Evolutionary conservation across 2,797 vertebrate genomes (phyloP).

Genomic region (Scolopax bukidnonensis): DNA sequence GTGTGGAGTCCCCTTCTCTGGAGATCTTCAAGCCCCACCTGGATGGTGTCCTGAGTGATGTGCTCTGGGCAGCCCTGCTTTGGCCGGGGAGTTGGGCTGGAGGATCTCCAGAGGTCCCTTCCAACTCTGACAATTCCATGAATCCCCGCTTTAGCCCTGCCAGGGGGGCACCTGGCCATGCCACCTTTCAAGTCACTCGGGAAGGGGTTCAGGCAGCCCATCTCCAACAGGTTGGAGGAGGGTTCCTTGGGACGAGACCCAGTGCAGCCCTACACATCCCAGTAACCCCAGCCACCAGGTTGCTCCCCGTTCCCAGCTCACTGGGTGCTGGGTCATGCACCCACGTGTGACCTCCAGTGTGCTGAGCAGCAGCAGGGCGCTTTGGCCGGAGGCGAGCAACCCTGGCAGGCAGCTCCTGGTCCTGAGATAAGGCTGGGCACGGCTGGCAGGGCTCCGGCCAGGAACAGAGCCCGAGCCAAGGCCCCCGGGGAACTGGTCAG

Average conservation of each 20-base stretch:
- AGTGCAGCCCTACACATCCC: rapidly evolving
- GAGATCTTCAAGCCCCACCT: too few relatives aligned
- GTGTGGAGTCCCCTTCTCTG: too few relatives aligned
- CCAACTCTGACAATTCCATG: too few relatives aligned
- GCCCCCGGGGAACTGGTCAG: slow-evolving; percentile 19
- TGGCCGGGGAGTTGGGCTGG: too few relatives aligned
- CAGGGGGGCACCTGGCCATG: rapidly evolving
- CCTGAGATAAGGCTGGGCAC: not conserved
- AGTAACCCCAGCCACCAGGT: not conserved
- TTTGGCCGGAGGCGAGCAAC: not conserved
- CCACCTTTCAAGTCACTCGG: not conserved
- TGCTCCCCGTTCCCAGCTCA: not conserved
- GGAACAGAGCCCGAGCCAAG: not conserved
- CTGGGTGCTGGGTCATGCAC: not conserved
- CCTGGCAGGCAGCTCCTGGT: not conserved
- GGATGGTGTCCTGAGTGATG: too few relatives aligned
- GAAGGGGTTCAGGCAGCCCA: not conserved
- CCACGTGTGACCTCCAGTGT: rapidly evolving
- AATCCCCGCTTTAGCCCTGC: not conserved
- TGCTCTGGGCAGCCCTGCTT: too few relatives aligned
- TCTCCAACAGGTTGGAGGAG: not conserved
- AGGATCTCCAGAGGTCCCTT: too few relatives aligned
- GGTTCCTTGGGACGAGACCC: not conserved
- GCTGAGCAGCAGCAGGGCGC: rapidly evolving
- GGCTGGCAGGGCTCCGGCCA: not conserved